Conservation (phyloP, 2,113 vertebrate genomes). For the Lagenorhynchus albirostris region DNA sequence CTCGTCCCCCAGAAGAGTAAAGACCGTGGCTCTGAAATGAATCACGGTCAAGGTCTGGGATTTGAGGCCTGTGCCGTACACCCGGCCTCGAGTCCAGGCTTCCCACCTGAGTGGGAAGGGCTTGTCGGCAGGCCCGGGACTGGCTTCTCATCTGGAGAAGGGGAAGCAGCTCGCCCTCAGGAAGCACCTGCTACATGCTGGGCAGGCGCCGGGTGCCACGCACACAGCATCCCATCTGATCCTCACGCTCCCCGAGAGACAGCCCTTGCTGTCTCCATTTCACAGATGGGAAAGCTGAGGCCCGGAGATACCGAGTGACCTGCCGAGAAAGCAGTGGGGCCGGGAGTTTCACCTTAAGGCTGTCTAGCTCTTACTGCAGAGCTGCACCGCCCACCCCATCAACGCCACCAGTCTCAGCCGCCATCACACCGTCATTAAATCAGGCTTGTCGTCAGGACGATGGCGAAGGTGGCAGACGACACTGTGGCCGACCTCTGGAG, state of each 20-base stretch:
- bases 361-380: not conserved
- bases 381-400: not conserved
- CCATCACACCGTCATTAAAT: rapidly evolving
- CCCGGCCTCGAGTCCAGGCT: not conserved
- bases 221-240: not conserved
- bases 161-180: not conserved
- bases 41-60: not conserved
- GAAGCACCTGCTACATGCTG: not conserved
- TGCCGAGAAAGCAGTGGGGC: not conserved
- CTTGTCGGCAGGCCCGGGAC: rapidly evolving
- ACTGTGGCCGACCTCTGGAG: rapidly evolving
- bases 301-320: rapidly evolving
- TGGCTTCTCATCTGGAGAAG: not conserved
- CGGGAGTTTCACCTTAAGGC: not conserved
- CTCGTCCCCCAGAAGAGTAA: not conserved
- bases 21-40: not conserved
- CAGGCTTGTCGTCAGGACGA: rapidly evolving
- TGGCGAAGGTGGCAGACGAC: rapidly evolving
- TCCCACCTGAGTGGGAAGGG: not conserved
- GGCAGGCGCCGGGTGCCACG: rapidly evolving
- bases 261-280: not conserved
- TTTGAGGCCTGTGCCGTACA: rapidly evolving
- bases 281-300: not conserved
- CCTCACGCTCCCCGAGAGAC: rapidly evolving
- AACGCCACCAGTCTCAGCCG: not conserved